phyloP scores from a whole-genome alignment of 2,797 vertebrate genomes.

The Alauda arvensis region DNA sequence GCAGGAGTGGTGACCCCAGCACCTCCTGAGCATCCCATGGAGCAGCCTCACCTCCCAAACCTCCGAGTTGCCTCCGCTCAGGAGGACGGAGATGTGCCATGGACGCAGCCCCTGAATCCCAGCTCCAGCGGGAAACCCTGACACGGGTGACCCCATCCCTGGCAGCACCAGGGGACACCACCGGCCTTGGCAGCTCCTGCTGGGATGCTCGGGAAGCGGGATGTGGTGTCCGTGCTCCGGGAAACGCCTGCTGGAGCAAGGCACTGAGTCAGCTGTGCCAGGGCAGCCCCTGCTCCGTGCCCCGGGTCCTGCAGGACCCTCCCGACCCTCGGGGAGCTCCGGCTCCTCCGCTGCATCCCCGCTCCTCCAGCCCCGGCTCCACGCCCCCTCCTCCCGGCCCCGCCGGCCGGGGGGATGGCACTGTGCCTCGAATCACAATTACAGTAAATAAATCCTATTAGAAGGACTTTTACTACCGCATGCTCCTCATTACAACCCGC shows the following conservation, averaged over 20 bases:
- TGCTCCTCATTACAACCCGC: slow-evolving; percentile 48
- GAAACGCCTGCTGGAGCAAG: neutral
- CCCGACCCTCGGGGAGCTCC: accelerated
- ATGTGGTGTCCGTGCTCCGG: accelerated
- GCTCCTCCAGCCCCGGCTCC: neutral
- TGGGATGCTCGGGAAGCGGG: accelerated
- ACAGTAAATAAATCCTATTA: slow-evolving; percentile 64
- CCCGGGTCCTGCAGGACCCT: accelerated
- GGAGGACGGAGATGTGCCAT: neutral
- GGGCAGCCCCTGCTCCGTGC: neutral
- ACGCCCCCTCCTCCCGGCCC: neutral
- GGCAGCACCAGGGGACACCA: accelerated
- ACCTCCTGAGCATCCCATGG: accelerated
- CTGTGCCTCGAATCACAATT: slow-evolving; percentile 51
- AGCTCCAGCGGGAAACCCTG: accelerated
- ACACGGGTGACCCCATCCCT: no score
- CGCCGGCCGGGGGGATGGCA: neutral
- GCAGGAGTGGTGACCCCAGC: accelerated
- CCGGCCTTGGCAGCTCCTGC: neutral
- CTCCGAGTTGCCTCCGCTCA: neutral
- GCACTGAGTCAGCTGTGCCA: accelerated
- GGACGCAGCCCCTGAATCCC: neutral
- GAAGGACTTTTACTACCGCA: slow-evolving; percentile 45
- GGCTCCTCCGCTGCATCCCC: accelerated
- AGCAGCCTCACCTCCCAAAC: neutral